Conservation (phyloP, 1,140 invertebrate species). For the Solenopsis invicta region DNA sequence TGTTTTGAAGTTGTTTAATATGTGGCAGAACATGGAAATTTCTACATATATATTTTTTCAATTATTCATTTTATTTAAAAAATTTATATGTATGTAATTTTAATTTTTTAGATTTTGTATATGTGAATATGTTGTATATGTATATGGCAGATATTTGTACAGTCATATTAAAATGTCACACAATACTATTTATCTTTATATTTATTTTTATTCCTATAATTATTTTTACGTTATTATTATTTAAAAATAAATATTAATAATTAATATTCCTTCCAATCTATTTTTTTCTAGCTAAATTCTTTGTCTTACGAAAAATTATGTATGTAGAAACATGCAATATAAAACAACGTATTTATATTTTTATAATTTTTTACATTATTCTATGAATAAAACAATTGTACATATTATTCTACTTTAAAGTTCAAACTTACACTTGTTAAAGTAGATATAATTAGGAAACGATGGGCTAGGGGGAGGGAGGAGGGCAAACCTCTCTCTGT, state of each 20-base stretch:
- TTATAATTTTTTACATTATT: conserved; percentile 3
- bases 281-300: neutral
- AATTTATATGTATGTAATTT: neutral
- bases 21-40: neutral
- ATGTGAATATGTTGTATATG: neutral
- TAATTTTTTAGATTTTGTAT: neutral
- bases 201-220: neutral
- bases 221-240: neutral
- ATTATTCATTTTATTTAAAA: neutral
- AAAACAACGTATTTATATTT: neutral
- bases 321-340: neutral
- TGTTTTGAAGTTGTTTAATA: neutral
- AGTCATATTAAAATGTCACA: neutral
- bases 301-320: neutral
- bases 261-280: neutral
- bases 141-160: neutral
- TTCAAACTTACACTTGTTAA: neutral
- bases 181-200: neutral
- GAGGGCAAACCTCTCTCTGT: neutral
- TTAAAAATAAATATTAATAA: neutral
- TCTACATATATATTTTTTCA: neutral
- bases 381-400: neutral
- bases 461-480: neutral
- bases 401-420: too few relatives aligned
- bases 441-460: neutral